Evolutionary conservation across 1,140 invertebrate genomes (phyloP).

Genomic region (Neodiprion virginianus): DNA sequence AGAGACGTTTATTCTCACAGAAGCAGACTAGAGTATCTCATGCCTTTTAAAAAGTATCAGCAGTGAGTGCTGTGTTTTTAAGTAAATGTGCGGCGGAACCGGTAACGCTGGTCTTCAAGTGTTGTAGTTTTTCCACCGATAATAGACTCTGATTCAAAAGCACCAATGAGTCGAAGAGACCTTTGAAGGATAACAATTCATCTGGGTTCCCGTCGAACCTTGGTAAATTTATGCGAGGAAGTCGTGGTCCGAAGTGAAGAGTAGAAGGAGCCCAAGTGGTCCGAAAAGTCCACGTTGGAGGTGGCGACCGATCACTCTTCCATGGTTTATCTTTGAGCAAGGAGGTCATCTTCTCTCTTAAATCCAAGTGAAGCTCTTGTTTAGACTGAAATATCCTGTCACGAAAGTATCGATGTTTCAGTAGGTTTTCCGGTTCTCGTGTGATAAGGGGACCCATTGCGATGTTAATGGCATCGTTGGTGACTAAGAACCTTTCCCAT

Average conservation of each 20-base stretch:
- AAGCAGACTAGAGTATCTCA: conserved; percentile 21
- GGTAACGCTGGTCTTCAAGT: conserved; percentile 24
- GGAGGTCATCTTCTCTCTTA: conserved; percentile 8
- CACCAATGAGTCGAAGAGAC: conserved; percentile 28
- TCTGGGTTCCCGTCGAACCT: conserved; percentile 22
- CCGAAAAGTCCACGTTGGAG: not conserved
- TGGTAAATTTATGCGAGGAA: conserved; percentile 22
- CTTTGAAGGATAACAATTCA: conserved; percentile 27
- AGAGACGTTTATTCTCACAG: conserved; percentile 29
- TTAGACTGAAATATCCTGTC: conserved; percentile 8
- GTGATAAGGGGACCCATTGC: not conserved
- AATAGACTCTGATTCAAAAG: conserved; percentile 18
- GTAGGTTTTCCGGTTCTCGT: not conserved
- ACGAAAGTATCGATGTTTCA: conserved; percentile 1
- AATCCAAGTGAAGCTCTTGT: conserved; percentile 19
- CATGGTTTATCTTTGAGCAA: not conserved
- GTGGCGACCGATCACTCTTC: not conserved
- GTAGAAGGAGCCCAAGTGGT: not conserved
- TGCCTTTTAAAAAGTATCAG: conserved; percentile 27
- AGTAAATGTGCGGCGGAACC: conserved; percentile 24
- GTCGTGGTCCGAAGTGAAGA: not conserved
- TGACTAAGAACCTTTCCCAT: conserved; percentile 18
- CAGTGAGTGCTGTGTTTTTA: conserved; percentile 27
- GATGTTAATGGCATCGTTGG: not conserved
- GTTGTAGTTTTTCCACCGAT: conserved; percentile 30